Evolutionary conservation across 1,140 invertebrate genomes (phyloP), one percentile per base, ranked within the genome.

Genomic region (Bombus huntii): DNA sequence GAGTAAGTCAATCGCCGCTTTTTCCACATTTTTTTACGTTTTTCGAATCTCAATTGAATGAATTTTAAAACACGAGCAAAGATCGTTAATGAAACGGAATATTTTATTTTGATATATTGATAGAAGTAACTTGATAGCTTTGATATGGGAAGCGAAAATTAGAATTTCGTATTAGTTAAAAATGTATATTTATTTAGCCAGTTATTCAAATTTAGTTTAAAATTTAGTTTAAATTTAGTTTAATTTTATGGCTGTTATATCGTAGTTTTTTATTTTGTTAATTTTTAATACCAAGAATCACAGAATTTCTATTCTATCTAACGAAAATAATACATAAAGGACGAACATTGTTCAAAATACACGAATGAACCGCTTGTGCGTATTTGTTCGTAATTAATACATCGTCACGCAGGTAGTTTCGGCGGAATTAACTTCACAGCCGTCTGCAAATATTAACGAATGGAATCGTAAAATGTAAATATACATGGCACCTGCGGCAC

Each of bases 391-490:
- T 39, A 66, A 74, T 82, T 75, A 75, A 82, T 34, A 42, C 39
- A 65, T 74, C 12, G 39, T 47, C 71, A 28, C 22, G 28, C n/a
- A 39, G 12, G 57, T 66, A 66, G 9, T 75, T 53, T 13, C 72
- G n/a, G 28, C 1, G 71, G 3, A 75, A 82, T 75, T 82, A 82
- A 65, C 72, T 72, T 81, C 57, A 18, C 13, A n/a, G 37, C 22
- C 1, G 12, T 6, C 6, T 75, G 72, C 57, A 75, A 75, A 53
- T 75, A 75, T 75, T 34, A 83, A 83, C 59, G 37, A 82, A 62
- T 73, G 53, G 47, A 73, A 74, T 66, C 31, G 59, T 66, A 75
- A 83, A 83, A 75, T 75, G 81, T 75, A 75, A 83, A 83, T 83
- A 66, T 31, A 31, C 37, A n/a, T 6, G 31, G 31, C 42, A 82